Conservation (phyloP, 2,797 vertebrate genomes). For the Gymnopithys bicolor region DNA sequence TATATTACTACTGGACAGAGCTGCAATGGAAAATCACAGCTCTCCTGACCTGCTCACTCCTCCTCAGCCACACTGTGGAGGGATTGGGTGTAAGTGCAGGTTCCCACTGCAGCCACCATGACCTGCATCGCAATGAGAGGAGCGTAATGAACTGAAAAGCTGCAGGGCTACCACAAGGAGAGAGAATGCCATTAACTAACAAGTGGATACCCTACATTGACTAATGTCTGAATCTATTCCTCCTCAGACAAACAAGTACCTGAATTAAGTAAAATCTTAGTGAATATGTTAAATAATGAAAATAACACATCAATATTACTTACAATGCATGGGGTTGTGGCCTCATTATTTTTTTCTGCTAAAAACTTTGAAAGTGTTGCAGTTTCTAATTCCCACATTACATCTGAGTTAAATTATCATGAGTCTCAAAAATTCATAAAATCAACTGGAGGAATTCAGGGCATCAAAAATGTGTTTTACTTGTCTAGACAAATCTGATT, state of each 20-base stretch:
- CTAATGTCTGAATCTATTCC: background rate
- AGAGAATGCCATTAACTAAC: background rate
- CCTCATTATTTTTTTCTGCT: background rate
- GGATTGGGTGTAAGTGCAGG: accelerated
- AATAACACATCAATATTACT: background rate
- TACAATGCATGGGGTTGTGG: background rate
- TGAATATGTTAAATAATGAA: background rate
- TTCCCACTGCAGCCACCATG: background rate
- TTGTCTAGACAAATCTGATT: constrained; percentile 46
- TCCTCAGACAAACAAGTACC: background rate
- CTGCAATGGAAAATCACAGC: background rate
- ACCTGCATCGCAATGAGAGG: background rate
- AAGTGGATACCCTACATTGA: background rate
- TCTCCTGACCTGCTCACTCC: background rate
- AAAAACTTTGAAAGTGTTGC: background rate
- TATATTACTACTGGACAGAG: background rate
- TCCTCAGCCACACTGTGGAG: background rate
- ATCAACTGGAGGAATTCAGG: background rate
- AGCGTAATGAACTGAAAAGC: background rate
- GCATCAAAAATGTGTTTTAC: constrained; percentile 3
- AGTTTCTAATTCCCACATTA: background rate
- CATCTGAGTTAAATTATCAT: background rate
- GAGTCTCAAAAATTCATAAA: background rate
- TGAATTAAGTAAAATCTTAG: background rate
- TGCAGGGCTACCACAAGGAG: background rate